Evolutionary conservation across 2,113 vertebrate genomes (phyloP).

Genomic region (Phylloscopus whistleri): DNA sequence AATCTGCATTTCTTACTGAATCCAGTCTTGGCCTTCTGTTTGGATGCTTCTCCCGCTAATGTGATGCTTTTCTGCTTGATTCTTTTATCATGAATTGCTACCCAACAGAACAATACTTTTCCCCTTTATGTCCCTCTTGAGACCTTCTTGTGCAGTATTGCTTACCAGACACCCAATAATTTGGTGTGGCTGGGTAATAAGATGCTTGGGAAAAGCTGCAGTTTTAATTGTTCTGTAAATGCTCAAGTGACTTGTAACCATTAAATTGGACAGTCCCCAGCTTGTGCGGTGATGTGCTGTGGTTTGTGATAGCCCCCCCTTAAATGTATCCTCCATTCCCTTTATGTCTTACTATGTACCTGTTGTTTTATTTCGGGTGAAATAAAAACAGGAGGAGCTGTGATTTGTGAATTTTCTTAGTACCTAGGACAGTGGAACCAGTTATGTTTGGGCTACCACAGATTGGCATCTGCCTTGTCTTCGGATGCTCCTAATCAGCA

Average conservation of each 20-base stretch:
- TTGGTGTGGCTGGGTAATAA: not conserved
- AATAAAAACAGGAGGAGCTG: not conserved
- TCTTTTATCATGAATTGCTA: not conserved
- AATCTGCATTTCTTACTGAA: not conserved
- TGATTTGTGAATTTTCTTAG: not conserved
- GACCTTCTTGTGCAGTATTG: not conserved
- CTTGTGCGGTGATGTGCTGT: not conserved
- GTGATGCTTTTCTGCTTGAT: not conserved
- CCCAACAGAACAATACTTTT: not conserved
- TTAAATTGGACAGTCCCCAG: not conserved
- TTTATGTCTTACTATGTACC: not conserved
- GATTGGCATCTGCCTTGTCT: not conserved
- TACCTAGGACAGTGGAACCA: not conserved
- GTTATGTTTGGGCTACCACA: not conserved
- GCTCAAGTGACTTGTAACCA: not conserved
- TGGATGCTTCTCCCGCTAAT: not conserved
- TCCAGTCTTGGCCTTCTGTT: not conserved
- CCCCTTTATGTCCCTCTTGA: not conserved
- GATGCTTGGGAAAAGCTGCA: not conserved
- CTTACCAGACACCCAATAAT: not conserved
- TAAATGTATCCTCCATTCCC: not conserved
- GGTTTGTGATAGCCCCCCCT: not conserved
- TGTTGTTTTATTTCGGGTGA: not conserved
- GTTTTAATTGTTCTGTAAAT: not conserved
- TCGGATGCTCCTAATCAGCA: not conserved